Percentiles rank a stretch among this genome's conserved stretches.
Conservation (phyloP, 2,888 invertebrate genomes). For the Agrilus cyanescens region DNA sequence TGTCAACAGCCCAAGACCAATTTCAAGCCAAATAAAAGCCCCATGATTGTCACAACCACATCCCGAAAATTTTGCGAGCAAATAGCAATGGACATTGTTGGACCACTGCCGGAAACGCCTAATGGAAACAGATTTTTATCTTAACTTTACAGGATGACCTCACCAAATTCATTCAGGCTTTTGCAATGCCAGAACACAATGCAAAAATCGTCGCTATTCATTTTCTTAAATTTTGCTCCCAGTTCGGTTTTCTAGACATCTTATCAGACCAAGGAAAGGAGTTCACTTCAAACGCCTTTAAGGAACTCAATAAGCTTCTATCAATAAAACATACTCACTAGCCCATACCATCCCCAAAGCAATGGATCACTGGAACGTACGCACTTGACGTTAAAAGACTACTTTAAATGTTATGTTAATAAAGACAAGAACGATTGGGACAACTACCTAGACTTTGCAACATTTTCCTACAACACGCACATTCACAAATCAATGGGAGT, state of each 20-base stretch:
- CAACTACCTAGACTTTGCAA: conserved; percentile 1
- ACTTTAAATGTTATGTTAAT: conserved; percentile 1
- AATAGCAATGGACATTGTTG: not conserved
- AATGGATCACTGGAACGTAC: conserved; percentile 5
- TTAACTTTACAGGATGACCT: too few relatives aligned
- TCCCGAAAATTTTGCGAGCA: not conserved
- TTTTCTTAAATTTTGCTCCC: not conserved
- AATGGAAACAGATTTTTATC: conserved; percentile 22
- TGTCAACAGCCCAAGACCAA: not conserved
- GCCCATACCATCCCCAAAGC: too few relatives aligned
- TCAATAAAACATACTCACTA: not conserved
- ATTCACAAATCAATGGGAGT: conserved; percentile 1
- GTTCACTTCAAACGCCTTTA: not conserved
- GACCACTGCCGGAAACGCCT: conserved; percentile 21
- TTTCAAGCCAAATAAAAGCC: not conserved
- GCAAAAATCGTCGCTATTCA: not conserved
- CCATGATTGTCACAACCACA: not conserved
- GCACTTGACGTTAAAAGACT: conserved; percentile 3
- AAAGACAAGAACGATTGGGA: conserved; percentile 3
- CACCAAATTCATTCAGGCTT: not conserved
- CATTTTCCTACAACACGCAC: not conserved
- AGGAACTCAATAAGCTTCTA: conserved; percentile 7
- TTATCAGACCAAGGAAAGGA: conserved; percentile 1
- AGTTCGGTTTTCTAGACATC: not conserved
- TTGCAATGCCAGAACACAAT: not conserved